Evolutionary conservation across 2,797 vertebrate genomes (phyloP).

Genomic region (Cheirogaleus major): DNA sequence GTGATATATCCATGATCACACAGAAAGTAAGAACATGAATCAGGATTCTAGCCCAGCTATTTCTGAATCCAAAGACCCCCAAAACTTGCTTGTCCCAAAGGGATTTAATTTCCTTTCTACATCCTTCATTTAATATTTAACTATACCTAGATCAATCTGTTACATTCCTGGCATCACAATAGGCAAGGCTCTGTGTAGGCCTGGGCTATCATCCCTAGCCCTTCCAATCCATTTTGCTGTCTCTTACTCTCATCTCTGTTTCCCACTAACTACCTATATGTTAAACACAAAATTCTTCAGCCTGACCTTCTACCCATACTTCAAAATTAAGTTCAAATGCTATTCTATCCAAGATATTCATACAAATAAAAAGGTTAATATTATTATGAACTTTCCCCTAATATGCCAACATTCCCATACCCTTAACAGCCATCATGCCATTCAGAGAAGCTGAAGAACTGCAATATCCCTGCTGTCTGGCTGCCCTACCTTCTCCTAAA

Average conservation of each 20-base stretch:
- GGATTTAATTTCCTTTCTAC: background rate
- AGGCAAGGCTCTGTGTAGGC: background rate
- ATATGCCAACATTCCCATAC: background rate
- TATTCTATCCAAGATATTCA: background rate
- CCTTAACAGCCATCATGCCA: background rate
- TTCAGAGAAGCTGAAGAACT: background rate
- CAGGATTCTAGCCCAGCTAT: background rate
- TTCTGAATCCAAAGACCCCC: background rate
- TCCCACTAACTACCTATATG: background rate
- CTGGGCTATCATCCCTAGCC: background rate
- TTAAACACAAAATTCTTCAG: conserved; percentile 24
- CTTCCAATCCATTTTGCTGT: background rate
- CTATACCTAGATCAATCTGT: background rate
- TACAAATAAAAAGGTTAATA: background rate
- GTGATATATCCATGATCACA: conserved; percentile 1
- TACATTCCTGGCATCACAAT: background rate
- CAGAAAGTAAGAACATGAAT: conserved; percentile 29
- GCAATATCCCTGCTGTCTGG: background rate
- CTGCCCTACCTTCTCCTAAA: background rate
- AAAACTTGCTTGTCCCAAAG: background rate
- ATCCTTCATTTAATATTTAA: conserved; percentile 22
- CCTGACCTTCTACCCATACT: background rate
- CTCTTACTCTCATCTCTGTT: background rate
- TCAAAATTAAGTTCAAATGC: conserved; percentile 36
- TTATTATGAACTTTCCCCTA: background rate